A percentile compares a stretch with the other conserved stretches of the same genome.
Evolutionary conservation across 2,888 invertebrate genomes (phyloP).

Genomic region (Leucoma salicis): DNA sequence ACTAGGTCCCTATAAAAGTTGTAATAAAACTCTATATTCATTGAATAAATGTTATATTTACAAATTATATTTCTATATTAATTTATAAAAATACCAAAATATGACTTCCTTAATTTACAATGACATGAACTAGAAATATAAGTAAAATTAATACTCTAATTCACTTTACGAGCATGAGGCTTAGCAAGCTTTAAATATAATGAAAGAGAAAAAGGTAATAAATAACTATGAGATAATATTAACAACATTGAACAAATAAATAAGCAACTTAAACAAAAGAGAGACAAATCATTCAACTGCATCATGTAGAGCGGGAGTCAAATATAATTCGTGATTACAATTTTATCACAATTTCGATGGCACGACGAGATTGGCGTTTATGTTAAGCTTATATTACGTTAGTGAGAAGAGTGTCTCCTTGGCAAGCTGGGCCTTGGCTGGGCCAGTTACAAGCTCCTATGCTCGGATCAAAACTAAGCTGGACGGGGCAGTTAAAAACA

Average conservation of each 20-base stretch:
- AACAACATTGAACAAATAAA: slow-evolving; percentile 75
- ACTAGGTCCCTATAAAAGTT: too few species aligned
- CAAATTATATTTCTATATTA: slow-evolving; percentile 62
- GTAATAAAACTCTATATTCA: slow-evolving; percentile 37
- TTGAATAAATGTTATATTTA: slow-evolving; percentile 78
- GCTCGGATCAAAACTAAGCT: slow-evolving; percentile 88
- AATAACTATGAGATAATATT: slow-evolving; percentile 76
- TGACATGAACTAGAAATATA: slow-evolving; percentile 68
- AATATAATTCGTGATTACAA: slow-evolving; percentile 57
- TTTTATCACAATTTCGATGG: slow-evolving; percentile 74
- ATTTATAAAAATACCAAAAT: slow-evolving; percentile 69
- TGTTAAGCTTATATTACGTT: slow-evolving; percentile 64
- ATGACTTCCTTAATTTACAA: slow-evolving; percentile 66
- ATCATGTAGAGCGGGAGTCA: slow-evolving; percentile 33
- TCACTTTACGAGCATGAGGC: too few species aligned
- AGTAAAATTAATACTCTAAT: background rate
- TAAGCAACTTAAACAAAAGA: slow-evolving; percentile 60
- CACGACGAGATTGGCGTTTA: slow-evolving; percentile 59
- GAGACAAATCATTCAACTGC: slow-evolving; percentile 56
- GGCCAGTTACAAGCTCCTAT: slow-evolving; percentile 93
- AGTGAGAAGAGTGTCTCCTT: slow-evolving; percentile 85
- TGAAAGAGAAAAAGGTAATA: slow-evolving; percentile 66
- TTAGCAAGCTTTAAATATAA: slow-evolving; percentile 61
- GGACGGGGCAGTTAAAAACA: slow-evolving; percentile 90
- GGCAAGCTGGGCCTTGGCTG: slow-evolving; percentile 89